Base-by-base conservation (phyloP, 2,888 invertebrate genomes). In the Laothoe populi region DNA sequence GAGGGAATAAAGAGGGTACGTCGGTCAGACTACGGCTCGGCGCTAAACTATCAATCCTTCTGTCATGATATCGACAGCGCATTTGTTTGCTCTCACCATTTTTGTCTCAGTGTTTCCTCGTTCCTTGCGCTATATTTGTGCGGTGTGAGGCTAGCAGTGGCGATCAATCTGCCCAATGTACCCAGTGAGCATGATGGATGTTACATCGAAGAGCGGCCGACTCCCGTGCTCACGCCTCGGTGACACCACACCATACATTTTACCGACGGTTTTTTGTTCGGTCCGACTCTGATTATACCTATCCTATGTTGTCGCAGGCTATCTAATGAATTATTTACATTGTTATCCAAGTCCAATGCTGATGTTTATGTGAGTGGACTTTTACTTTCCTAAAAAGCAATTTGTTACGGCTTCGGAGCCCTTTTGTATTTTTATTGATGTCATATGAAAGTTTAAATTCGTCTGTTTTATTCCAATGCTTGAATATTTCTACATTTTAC, bases 31-130 rank as follows among this genome's bases (percentile, higher is more conserved):
- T 63, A 44, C 48, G 60, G 63, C 63, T 63, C 65, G 64, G 68
- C 70, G 69, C 74, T 80, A 70, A 75, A 87, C 90, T 84, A 92
- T 91, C 90, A 89, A 91, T 92, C 91, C 87, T 89, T 83, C 84
- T 89, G 91, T 88, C 90, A 86, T 78, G 75, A 77, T 81, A 90
- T 89, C 88, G 90, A 90, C 90, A 88, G 86, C 84, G 75, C 90
- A 92, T 91, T 92, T 91, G 90, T 92, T 91, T 91, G 88, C 78
- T 89, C 82, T 80, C 87, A 82, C 88, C 85, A 90, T 89, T 90
- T 89, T 88, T 90, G 91, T 90, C 90, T 88, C 83, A 81, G 82
- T 77, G 79, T 84, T 83, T 80, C 80, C 79, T 74, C 79, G 75
- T 71, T 75, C 65, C 70, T 71, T 61, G 66, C 68, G 77, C 77